phyloP scores from a whole-genome alignment of 2,888 invertebrate genomes.

The Artemia sinica region DNA sequence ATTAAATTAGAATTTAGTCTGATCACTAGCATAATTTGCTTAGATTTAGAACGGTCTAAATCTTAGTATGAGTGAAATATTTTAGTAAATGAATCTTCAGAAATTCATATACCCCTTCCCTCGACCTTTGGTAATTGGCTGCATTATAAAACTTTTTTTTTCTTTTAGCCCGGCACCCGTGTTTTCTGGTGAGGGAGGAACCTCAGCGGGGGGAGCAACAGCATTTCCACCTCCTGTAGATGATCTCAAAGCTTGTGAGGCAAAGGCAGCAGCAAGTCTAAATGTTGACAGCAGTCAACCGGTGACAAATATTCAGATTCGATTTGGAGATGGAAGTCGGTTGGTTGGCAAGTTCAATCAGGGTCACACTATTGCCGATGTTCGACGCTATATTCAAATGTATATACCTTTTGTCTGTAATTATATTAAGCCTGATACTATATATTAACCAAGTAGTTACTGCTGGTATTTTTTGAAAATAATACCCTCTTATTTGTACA shows the following conservation, averaged over 20 bases:
- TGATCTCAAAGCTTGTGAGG: conserved; percentile 39
- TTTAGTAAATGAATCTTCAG: too few relatives aligned
- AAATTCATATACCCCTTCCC: too few relatives aligned
- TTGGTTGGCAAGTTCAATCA: conserved; percentile 79
- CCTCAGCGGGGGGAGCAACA: conserved; percentile 19
- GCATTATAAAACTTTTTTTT: background rate
- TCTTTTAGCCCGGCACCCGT: conserved; percentile 26
- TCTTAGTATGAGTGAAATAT: too few relatives aligned
- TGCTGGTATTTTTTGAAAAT: too few relatives aligned
- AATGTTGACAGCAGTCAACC: conserved; percentile 48
- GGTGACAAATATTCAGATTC: conserved; percentile 63
- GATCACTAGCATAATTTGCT: too few relatives aligned
- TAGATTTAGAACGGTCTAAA: too few relatives aligned
- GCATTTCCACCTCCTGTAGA: conserved; percentile 16
- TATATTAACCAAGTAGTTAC: too few relatives aligned
- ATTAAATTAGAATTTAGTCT: too few relatives aligned
- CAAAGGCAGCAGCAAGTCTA: conserved; percentile 46
- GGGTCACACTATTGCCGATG: conserved; percentile 64
- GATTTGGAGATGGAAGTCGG: conserved; percentile 74
- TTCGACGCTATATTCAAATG: conserved; percentile 47
- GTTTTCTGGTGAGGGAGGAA: conserved; percentile 23
- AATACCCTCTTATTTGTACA: too few relatives aligned
- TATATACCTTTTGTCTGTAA: conserved; percentile 21
- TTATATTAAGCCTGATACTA: conserved; percentile 24
- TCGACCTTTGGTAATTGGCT: too few relatives aligned